Evolutionary conservation across 2,888 invertebrate species (phyloP), one percentile per base, ranked within the genome.

Genomic region (Caprella mutica): DNA sequence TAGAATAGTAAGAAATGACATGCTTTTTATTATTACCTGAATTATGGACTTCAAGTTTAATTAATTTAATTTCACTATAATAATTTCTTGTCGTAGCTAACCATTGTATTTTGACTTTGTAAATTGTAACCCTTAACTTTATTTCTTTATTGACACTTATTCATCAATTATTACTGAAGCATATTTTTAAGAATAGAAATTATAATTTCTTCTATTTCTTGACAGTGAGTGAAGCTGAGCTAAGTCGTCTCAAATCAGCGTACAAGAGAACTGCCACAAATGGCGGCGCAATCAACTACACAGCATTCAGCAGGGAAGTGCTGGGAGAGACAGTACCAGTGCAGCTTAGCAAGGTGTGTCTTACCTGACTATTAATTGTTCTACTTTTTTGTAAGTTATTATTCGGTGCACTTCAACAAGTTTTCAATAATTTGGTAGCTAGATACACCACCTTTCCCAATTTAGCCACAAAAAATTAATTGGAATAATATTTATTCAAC

Each of bases 321-420:
- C 76, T 91, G 59, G 87, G 89, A 68, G 89, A 90, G 72, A 84
- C 86, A 52, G 87, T 91, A 23, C 91, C 91, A 3, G 72, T 76
- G 52, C 81, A 83, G 66, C 81, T 91, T 46, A 86, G 87, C 1
- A 88, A 90, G 72, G 65, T 65, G 30, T 42, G 42, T 21, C 8
- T 8, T n/a, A n/a, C n/a, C n/a, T n/a, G n/a, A n/a, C n/a, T n/a
- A n/a, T n/a, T n/a, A n/a, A n/a, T n/a, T 6, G 1, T 27, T 26
- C 2, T n/a, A 17, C 12, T 12, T 53, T 14, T 27, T 38, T 26
- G 50, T 35, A 21, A 52, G 50, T 9, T 58, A 29, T 17, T 23
- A 23, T 38, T 19, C 3, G 8, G 21, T 43, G 12, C 8, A 4
- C n/a, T 14, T 54, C 29, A n/a, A 14, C 5, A n/a, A 24, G 19